Evolutionary conservation across 2,888 invertebrate genomes (phyloP).

Genomic region (Apodemia zela): DNA sequence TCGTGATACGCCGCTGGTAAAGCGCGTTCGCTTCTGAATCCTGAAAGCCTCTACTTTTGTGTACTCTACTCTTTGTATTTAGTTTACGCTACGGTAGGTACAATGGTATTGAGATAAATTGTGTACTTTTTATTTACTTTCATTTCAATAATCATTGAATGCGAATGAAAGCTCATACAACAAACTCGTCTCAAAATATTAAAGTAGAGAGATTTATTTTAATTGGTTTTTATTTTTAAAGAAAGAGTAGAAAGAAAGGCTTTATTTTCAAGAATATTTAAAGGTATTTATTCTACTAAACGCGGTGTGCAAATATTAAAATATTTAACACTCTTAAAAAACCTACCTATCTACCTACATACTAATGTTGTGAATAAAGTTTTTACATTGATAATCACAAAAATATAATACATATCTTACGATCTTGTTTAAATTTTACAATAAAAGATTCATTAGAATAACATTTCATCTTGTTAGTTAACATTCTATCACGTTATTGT

Average conservation of each 20-base stretch:
- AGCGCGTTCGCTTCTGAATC: conserved; percentile 42
- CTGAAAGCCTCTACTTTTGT: conserved; percentile 18
- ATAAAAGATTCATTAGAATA: too few species aligned
- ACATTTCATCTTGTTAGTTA: too few species aligned
- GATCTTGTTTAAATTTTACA: too few species aligned
- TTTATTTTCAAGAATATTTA: too few species aligned
- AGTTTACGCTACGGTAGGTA: conserved; percentile 28
- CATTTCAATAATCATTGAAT: background rate
- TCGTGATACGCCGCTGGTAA: conserved; percentile 42
- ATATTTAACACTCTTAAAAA: too few species aligned
- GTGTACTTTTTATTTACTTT: conserved; percentile 20
- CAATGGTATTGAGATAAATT: background rate
- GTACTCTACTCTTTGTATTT: conserved; percentile 1
- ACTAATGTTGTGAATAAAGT: too few species aligned
- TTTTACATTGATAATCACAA: too few species aligned
- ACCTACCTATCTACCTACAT: too few species aligned
- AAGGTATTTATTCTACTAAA: too few species aligned
- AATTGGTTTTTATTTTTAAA: background rate
- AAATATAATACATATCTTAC: too few species aligned
- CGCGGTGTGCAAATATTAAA: too few species aligned
- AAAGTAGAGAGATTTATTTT: background rate
- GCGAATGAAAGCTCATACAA: background rate
- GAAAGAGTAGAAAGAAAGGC: background rate
- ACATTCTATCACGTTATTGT: too few species aligned
- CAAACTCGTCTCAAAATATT: background rate